Evolutionary conservation across 2,888 invertebrate genomes (phyloP).

Genomic region (Sympetrum striolatum): DNA sequence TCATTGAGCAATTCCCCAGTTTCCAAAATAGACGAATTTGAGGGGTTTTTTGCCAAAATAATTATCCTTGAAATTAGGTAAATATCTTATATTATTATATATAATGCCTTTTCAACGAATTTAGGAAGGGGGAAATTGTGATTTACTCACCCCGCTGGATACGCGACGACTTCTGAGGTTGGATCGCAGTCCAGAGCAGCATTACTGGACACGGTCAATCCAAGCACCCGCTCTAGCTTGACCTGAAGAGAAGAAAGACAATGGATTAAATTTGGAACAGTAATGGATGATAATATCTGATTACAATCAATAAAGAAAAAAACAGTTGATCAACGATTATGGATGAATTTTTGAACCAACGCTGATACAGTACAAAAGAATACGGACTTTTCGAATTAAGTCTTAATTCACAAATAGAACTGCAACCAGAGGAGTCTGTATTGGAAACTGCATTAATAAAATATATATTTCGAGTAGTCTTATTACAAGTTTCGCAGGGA

Average conservation of each 20-base stretch:
- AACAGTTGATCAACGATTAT: too few relatives aligned
- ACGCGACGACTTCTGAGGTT: conserved; percentile 86
- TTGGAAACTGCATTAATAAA: too few relatives aligned
- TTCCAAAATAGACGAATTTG: too few relatives aligned
- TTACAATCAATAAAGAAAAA: too few relatives aligned
- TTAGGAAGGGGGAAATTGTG: conserved; percentile 9
- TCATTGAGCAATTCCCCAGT: too few relatives aligned
- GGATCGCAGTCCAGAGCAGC: conserved; percentile 90
- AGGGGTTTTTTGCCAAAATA: not conserved
- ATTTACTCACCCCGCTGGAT: conserved; percentile 92
- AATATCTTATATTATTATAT: not conserved
- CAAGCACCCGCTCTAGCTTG: conserved; percentile 92
- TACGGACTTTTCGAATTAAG: too few relatives aligned
- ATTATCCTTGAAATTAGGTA: not conserved
- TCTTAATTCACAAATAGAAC: too few relatives aligned
- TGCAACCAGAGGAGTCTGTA: too few relatives aligned
- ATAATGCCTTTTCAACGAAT: not conserved
- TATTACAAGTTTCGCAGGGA: too few relatives aligned
- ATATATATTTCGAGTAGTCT: too few relatives aligned
- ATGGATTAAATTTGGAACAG: not conserved
- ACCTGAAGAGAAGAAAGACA: conserved; percentile 72
- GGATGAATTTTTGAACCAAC: too few relatives aligned
- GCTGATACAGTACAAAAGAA: too few relatives aligned
- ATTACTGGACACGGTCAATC: conserved; percentile 92
- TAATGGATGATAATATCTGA: not conserved